These are phyloP conservation scores for Habroteleia sp. DNA, from an alignment of 2,888 invertebrate genomes.

Conservation along the genomic window DNA sequence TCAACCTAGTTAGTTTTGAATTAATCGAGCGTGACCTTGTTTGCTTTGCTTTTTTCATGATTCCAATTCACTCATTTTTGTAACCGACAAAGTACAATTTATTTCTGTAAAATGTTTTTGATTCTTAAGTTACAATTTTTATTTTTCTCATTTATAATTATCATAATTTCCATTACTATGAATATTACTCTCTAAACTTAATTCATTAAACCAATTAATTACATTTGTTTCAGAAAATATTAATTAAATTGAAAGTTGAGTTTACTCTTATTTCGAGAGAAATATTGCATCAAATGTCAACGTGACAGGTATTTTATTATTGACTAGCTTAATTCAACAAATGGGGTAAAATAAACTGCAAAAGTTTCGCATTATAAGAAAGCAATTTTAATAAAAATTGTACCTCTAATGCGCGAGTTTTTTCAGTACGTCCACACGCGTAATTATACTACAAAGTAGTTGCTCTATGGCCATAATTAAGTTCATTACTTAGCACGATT, in stretches of 20 bases:
- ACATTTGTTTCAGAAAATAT: too few relatives aligned
- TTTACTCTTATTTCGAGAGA: too few relatives aligned
- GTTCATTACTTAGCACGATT: conserved; percentile 4
- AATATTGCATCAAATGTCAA: not conserved
- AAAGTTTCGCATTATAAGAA: not conserved
- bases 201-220: too few relatives aligned
- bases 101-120: not conserved
- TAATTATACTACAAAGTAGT: conserved; percentile 33
- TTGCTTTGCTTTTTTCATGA: conserved; percentile 23
- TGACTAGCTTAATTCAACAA: too few relatives aligned
- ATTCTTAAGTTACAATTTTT: not conserved
- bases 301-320: too few relatives aligned
- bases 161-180: too few relatives aligned
- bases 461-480: conserved; percentile 18
- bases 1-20: conserved; percentile 33
- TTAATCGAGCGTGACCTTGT: conserved; percentile 37
- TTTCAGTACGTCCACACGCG: conserved; percentile 8
- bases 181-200: too few relatives aligned
- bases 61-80: too few relatives aligned
- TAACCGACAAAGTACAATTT: conserved; percentile 9
- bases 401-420: conserved; percentile 9
- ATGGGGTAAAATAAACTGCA: too few relatives aligned
- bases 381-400: conserved; percentile 3
- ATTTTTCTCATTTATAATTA: not conserved
- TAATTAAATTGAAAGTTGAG: too few relatives aligned